Percentiles rank a stretch among this genome's conserved stretches.
Conservation (phyloP, 2,113 vertebrate genomes). For the Embiotoca jacksoni region DNA sequence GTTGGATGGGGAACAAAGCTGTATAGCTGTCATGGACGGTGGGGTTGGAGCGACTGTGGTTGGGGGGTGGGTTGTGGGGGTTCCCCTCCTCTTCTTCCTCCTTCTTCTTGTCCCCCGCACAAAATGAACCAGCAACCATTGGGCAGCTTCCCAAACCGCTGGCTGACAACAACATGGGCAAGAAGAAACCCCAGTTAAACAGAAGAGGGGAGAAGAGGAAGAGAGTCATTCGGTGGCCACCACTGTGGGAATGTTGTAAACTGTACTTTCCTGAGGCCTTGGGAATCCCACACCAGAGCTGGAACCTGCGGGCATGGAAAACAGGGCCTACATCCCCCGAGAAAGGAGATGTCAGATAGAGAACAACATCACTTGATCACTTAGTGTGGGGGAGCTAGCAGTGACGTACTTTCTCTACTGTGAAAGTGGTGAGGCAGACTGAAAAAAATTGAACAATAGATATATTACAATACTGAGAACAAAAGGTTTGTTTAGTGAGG, state of each 20-base stretch:
- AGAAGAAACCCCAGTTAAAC: constrained; percentile 68
- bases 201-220: constrained; percentile 67
- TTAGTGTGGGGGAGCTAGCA: constrained; percentile 37
- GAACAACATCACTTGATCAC: constrained; percentile 58
- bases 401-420: constrained; percentile 48
- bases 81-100: constrained; percentile 11
- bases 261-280: constrained; percentile 82
- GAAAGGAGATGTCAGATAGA: constrained; percentile 54
- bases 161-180: constrained; percentile 75
- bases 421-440: neutral
- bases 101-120: constrained; percentile 25
- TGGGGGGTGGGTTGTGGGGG: constrained; percentile 32
- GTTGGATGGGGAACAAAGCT: constrained; percentile 80
- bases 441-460: neutral
- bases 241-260: constrained; percentile 86
- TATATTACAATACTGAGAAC: neutral
- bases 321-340: constrained; percentile 49
- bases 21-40: constrained; percentile 57
- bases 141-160: constrained; percentile 78
- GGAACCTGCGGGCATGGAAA: constrained; percentile 82
- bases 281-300: constrained; percentile 81
- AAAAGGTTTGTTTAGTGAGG: neutral
- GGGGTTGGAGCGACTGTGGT: constrained; percentile 47
- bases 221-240: constrained; percentile 75
- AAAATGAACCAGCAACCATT: constrained; percentile 72